Base-by-base conservation (phyloP, 2,113 vertebrate genomes). In the Megaleporinus macrocephalus region DNA sequence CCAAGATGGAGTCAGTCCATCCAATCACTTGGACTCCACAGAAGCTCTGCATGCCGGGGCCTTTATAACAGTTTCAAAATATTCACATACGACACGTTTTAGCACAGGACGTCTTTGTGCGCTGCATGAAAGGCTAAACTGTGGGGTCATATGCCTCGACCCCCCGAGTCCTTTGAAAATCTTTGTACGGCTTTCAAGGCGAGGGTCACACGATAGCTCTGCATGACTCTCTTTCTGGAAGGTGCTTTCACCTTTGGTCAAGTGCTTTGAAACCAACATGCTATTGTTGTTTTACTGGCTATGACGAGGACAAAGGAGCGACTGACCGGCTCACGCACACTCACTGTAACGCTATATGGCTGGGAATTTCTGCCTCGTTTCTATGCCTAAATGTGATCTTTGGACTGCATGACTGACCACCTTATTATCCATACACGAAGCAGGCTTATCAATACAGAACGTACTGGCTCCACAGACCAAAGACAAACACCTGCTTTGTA, bases 331-430 rank as follows among this genome's bases (percentile, higher is more conserved):
- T 83, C 79, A 62, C 81, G 68, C 80, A 86, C 82, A 76, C 78
- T 57, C 49, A 86, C 87, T 93, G 96, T 96, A 97, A 98, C 68
- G 91, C 89, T 95, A 95, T 94, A 95, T 91, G 85, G 89, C 94
- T 96, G 95, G 93, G 95, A 96, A 96, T 94, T 93, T 91, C 89
- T 92, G 90, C 92, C 93, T 93, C 87, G 92, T 95, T 96, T 96
- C 94, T 92, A 91, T 93, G 94, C 94, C n/a, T 95, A 95, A 95
- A 96, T 92, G 95, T 91, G 95, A 97, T 96, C 95, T 95, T 92
- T 91, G 63, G 85, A 93, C 92, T 95, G 96, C 95, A 95, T 95
- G 95, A 95, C 94, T 96, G 95, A 96, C 92, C 94, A 94, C 91
- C 93, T 95, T 95, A 96, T 96, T 95, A 95, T 93, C 91, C 92